Conservation (phyloP, 2,113 vertebrate genomes). For the Engystomops pustulosus region DNA sequence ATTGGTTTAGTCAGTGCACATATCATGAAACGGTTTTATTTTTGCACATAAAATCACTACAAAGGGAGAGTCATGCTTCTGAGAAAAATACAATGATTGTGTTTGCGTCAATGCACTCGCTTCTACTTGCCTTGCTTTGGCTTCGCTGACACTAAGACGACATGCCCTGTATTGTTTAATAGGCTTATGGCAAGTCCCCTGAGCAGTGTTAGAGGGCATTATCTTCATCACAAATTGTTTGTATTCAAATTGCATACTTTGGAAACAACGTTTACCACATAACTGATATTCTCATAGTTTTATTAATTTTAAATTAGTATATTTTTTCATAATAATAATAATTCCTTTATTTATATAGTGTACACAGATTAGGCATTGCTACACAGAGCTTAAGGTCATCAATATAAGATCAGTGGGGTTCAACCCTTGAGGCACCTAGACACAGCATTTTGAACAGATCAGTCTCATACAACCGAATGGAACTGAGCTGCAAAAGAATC, state of each 20-base stretch:
- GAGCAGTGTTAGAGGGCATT: neutral
- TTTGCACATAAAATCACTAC: neutral
- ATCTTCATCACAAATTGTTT: neutral
- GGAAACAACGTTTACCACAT: neutral
- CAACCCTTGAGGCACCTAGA: too few relatives aligned
- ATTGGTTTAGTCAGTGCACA: neutral
- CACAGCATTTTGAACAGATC: too few relatives aligned
- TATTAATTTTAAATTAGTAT: too few relatives aligned
- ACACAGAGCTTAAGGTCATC: too few relatives aligned
- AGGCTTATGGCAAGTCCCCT: neutral
- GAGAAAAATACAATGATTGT: slow-evolving; percentile 20
- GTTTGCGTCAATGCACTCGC: neutral
- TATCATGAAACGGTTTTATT: neutral
- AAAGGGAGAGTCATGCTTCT: slow-evolving; percentile 15
- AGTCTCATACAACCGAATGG: too few relatives aligned
- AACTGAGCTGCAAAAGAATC: too few relatives aligned
- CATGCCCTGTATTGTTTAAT: neutral
- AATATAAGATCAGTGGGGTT: too few relatives aligned
- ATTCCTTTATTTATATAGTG: too few relatives aligned
- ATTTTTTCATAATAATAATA: too few relatives aligned
- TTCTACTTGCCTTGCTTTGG: neutral
- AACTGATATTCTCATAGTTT: too few relatives aligned
- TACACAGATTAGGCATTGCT: too few relatives aligned
- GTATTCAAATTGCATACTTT: neutral
- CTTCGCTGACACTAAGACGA: neutral